Evolutionary conservation across 2,888 invertebrate species (phyloP), one percentile per base, ranked within the genome.

Genomic region (Monopis laevigella): DNA sequence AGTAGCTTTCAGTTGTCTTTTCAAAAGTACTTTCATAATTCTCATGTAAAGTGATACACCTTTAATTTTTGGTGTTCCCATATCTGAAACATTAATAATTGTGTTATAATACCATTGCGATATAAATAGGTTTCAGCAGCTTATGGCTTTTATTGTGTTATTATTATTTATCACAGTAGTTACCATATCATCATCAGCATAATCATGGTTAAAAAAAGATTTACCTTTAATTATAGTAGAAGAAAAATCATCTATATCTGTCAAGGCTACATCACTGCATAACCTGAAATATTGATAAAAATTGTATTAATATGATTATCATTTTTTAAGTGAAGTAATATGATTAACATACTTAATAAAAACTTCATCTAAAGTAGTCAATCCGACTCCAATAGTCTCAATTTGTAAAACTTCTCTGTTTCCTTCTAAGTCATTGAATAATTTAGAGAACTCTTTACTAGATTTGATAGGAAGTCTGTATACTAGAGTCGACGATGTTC

Each of bases 321-420:
- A 7, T 21, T 8, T 21, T 7, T 21, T 8, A 7, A 21, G 24
- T 7, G n/a, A n/a, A n/a, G n/a, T n/a, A n/a, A n/a, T n/a, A n/a
- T n/a, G n/a, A 39, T 24, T 6, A 28, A 59, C 69, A 67, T 58
- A 90, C 92, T 86, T 90, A 38, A 96, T 63, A 63, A 95, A 96
- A 2, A 98, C 96, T 67, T 97, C 96, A 64, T 98, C 97, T 55
- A 98, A 82, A 0, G 96, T 95, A 0, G 96, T 93, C 11, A 93
- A 86, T 0, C 93, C 90, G 0, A 96, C 86, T 0, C 93, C 91
- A 43, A 94, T 89, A 4, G 89, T 87, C 36, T 84, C 82, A 32
- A 96, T 87, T 1, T 87, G 87, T 11, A 93, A 69, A 3, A 74
- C 58, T 0, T 67, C 58, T 49, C 83, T 84, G 10, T 74, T 62